These are phyloP conservation scores for Ctenochaetus hawaiiensis DNA, from an alignment of 2,797 vertebrate species.

Conservation along the genomic window DNA sequence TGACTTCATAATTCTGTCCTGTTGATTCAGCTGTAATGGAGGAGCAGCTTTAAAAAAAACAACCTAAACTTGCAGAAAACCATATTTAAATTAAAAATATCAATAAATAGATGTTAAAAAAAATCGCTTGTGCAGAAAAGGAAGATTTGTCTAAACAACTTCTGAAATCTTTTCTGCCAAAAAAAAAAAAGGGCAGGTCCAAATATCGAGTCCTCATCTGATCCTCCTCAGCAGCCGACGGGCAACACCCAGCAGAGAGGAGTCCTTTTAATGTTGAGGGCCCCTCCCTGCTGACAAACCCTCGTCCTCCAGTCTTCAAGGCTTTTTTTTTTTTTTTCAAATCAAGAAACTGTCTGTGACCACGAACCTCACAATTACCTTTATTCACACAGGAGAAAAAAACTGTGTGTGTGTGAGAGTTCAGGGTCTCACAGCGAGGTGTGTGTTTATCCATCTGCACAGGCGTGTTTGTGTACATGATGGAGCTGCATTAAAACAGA, in stretches of 20 bases:
- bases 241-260: constrained; percentile 57
- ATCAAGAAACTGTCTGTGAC: constrained; percentile 37
- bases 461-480: neutral
- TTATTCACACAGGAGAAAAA: constrained; percentile 32
- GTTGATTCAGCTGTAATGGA: neutral
- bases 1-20: neutral
- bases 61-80: neutral
- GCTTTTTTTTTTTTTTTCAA: constrained; percentile 58
- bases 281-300: constrained; percentile 58
- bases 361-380: constrained; percentile 50
- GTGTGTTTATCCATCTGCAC: neutral
- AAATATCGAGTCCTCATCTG: constrained; percentile 22
- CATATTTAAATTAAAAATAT: neutral
- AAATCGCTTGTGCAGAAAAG: neutral
- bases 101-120: neutral
- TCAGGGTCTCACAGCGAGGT: constrained; percentile 27
- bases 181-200: constrained; percentile 18
- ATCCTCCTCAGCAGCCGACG: constrained; percentile 40
- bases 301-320: constrained; percentile 53
- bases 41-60: neutral
- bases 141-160: constrained; percentile 2
- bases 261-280: constrained; percentile 39
- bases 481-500: neutral
- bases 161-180: neutral
- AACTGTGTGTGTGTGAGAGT: neutral